Conservation (phyloP, 2,113 vertebrate species). For the Entosphenus tridentatus region DNA sequence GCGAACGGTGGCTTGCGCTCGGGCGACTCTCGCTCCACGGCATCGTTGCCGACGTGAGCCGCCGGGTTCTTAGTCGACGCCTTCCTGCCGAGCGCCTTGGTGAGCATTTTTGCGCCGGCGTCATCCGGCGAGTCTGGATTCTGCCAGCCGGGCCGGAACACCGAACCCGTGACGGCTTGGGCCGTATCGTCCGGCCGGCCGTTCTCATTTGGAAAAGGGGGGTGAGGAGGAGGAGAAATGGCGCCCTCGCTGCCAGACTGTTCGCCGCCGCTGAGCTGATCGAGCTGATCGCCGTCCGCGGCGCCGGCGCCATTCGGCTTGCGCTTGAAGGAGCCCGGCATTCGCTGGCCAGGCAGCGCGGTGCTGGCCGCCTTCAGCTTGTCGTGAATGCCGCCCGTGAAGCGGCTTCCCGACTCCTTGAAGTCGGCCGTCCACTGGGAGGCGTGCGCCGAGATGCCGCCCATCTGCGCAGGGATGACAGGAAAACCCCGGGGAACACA, state of each 20-base stretch:
- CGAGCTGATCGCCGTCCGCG: no score
- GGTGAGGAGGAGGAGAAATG: no score
- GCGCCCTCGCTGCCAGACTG: no score
- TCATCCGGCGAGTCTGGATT: neutral
- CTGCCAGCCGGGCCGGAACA: no score
- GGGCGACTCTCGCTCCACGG: no score
- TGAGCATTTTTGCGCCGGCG: neutral
- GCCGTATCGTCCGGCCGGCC: no score
- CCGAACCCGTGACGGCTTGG: no score
- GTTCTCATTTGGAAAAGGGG: no score
- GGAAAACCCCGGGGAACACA: neutral
- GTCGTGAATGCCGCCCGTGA: constrained; percentile 85
- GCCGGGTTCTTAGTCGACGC: no score
- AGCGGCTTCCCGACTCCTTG: constrained; percentile 58
- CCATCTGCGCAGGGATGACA: constrained; percentile 34
- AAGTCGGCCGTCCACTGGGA: constrained; percentile 96
- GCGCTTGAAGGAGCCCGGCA: neutral
- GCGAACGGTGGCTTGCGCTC: no score
- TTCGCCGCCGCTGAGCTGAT: no score
- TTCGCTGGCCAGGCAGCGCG: neutral
- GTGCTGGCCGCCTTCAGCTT: constrained; percentile 85
- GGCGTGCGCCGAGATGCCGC: constrained; percentile 76
- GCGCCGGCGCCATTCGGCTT: neutral
- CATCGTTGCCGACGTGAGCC: no score
- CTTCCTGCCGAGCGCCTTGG: neutral